phyloP scores from a whole-genome alignment of 2,113 vertebrate genomes.

The Echinops telfairi region DNA sequence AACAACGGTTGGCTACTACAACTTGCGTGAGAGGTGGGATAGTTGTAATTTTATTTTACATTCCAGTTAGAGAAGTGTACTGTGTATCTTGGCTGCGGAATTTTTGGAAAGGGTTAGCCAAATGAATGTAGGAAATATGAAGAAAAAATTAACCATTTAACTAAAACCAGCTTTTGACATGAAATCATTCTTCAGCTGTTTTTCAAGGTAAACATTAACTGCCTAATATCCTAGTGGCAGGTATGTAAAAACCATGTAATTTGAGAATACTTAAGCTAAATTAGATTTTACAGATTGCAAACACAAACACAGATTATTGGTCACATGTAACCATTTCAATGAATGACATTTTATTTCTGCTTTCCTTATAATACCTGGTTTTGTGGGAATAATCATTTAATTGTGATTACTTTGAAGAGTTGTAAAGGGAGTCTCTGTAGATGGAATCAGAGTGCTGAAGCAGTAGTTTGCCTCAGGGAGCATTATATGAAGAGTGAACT shows the following conservation, averaged over 20 bases:
- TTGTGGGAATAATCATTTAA: background rate
- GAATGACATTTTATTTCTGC: background rate
- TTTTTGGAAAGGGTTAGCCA: background rate
- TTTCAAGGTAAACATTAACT: constrained; percentile 8
- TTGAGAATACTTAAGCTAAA: background rate
- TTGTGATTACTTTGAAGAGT: background rate
- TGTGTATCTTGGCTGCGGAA: background rate
- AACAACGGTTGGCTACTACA: constrained; percentile 17
- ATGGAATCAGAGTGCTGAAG: background rate
- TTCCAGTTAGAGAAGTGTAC: background rate
- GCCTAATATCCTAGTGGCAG: background rate
- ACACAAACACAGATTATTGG: background rate
- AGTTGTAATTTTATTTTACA: constrained; percentile 39
- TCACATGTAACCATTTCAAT: background rate
- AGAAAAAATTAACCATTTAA: constrained; percentile 9
- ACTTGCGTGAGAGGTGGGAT: background rate
- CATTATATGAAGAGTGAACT: background rate
- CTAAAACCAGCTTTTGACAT: background rate
- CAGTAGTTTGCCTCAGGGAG: background rate
- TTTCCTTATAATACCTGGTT: background rate
- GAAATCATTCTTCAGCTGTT: background rate
- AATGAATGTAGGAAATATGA: background rate
- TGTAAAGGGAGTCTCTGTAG: background rate
- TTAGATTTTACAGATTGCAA: background rate
- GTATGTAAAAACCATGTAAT: background rate